Percentiles rank a stretch among this genome's conserved stretches.
phyloP scores from a whole-genome alignment of 2,797 vertebrate genomes.

The Loriculus beryllinus region DNA sequence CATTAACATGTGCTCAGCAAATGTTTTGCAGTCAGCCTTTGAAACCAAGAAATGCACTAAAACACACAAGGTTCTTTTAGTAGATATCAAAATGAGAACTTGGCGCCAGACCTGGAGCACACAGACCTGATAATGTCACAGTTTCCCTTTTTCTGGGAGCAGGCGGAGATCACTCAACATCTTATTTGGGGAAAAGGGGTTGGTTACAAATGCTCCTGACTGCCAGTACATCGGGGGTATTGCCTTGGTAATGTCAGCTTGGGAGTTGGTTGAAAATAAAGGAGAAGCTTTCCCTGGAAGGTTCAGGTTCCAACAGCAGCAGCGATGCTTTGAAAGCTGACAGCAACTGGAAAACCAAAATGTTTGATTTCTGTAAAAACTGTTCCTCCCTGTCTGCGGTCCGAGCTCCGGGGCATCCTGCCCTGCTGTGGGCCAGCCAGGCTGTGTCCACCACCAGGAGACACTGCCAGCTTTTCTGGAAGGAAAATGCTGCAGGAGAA shows the following conservation, averaged over 20 bases:
- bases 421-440: neutral
- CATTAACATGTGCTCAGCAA: neutral
- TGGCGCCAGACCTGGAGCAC: neutral
- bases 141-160: neutral
- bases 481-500: neutral
- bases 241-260: neutral
- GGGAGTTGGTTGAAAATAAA: neutral
- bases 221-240: neutral
- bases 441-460: accelerated
- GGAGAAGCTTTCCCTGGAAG: neutral
- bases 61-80: neutral
- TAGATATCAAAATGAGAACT: neutral
- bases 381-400: neutral
- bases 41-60: neutral
- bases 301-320: neutral
- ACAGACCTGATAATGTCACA: neutral
- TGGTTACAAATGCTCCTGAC: neutral
- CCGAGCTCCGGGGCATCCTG: neutral
- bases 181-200: neutral
- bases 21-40: neutral
- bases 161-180: neutral
- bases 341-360: neutral
- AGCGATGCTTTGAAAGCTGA: neutral
- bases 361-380: neutral
- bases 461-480: neutral